These are phyloP conservation scores for Spatulosminthurus flaviceps DNA, from an alignment of 2,888 invertebrate genomes.

Conservation along the genomic window DNA sequence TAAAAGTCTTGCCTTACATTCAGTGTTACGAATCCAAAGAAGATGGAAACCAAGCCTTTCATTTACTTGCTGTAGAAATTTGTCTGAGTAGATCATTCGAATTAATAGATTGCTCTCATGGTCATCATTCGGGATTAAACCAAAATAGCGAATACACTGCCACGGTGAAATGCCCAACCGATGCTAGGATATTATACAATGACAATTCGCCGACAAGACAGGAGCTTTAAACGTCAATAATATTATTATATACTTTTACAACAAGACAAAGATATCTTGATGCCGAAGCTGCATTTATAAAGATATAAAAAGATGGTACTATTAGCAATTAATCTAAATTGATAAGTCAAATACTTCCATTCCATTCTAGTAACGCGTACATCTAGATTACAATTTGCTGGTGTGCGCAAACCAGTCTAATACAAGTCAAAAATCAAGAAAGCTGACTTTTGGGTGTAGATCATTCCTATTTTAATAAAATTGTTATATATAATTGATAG, in stretches of 20 bases:
- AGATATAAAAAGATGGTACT: too few species aligned
- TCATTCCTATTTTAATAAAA: too few species aligned
- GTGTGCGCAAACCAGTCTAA: too few species aligned
- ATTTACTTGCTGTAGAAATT: slow-evolving; percentile 59
- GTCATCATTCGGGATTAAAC: slow-evolving; percentile 21
- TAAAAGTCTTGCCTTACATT: slow-evolving; percentile 54
- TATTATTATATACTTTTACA: neutral
- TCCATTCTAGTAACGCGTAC: too few species aligned
- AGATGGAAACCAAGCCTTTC: slow-evolving; percentile 45
- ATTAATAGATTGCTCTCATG: slow-evolving; percentile 52
- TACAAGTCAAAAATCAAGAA: too few species aligned
- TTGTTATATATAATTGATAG: too few species aligned
- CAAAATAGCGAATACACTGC: slow-evolving; percentile 38
- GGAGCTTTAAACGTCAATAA: slow-evolving; percentile 52
- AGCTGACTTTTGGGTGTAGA: too few species aligned
- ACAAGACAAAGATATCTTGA: neutral
- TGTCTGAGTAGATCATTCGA: slow-evolving; percentile 56
- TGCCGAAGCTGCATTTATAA: too few species aligned
- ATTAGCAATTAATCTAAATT: too few species aligned
- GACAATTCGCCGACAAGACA: slow-evolving; percentile 51
- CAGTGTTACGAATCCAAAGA: slow-evolving; percentile 57
- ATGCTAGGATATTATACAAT: slow-evolving; percentile 54
- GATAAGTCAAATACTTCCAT: too few species aligned
- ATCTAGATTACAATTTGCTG: too few species aligned
- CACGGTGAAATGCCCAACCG: slow-evolving; percentile 53